Evolutionary conservation across 2,888 invertebrate species (phyloP), one percentile per base, ranked within the genome.

Genomic region (Hedya salicella): DNA sequence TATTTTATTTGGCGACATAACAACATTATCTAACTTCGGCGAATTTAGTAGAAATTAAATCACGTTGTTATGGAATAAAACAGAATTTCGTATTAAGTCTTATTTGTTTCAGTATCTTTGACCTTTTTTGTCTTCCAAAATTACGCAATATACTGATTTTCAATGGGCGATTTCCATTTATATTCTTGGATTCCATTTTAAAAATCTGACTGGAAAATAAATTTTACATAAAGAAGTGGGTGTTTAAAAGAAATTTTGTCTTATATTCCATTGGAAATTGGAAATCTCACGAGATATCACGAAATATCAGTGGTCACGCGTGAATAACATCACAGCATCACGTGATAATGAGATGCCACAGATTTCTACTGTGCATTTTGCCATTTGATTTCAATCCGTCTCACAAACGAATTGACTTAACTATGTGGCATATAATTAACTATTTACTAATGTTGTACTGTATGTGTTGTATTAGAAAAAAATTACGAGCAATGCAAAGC

Each of bases 1-100:
- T 46, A 53, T 53, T 53, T 46, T 40, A 40, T 60, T 65, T 53
- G 59, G 39, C 59, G 17, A 53, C 59, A 52, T 65, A 60, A 65
- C 59, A 46, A 52, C 25, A 46, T 65, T 65, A 65, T 52, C 52
- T 53, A 65, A 65, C 59, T 39, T 65, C 46, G 25, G 49, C 25
- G 59, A 60, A 65, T 59, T 25, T 59, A 52, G 44, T 52, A 64
- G 30, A 52, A 57, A 64, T 64, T 52, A 21, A 44, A 62, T 52
- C 57, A 44, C 50, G 57, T 57, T 57, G 32, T 46, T 46, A 32
- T 61, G 64, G 64, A 59, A 65, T 65, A 65, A 65, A 59, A 46
- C 59, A 52, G 59, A 59, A 60, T 39, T 53, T 65, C 46, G 59
- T 42, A 54, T 52, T 46, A 46, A 44, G 49, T 65, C 36, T 59